Conservation (phyloP, 2,888 invertebrate genomes). For the Sisyra nigra region DNA sequence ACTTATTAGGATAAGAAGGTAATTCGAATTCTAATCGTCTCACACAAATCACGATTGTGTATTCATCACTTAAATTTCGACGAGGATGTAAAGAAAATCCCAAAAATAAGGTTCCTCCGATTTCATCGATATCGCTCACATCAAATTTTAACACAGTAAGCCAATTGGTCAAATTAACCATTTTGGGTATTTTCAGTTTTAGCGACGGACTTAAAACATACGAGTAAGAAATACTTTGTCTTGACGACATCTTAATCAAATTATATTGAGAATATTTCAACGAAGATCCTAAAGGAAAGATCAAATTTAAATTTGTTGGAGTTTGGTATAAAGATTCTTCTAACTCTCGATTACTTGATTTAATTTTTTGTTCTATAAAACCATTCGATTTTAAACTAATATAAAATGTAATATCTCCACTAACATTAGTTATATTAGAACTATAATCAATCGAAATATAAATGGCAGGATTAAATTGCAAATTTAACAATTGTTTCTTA, state of each 20-base stretch:
- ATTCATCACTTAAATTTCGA: constrained; percentile 17
- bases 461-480: too few species aligned
- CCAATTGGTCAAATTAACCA: constrained; percentile 47
- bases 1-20: constrained; percentile 44
- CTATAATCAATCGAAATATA: too few species aligned
- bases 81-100: constrained; percentile 51
- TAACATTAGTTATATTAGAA: too few species aligned
- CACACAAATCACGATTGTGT: constrained; percentile 4
- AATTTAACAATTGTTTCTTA: too few species aligned
- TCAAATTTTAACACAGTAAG: constrained; percentile 51
- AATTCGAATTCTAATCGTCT: constrained; percentile 22
- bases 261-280: constrained; percentile 21
- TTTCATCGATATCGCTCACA: constrained; percentile 52
- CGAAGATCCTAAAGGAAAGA: not conserved
- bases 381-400: too few species aligned
- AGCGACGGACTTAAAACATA: constrained; percentile 14
- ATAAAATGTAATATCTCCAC: too few species aligned
- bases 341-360: not conserved
- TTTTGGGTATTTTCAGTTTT: constrained; percentile 54
- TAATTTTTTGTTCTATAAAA: too few species aligned
- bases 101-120: constrained; percentile 64
- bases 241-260: constrained; percentile 14
- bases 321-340: not conserved
- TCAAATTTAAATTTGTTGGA: not conserved
- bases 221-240: constrained; percentile 3